Base-by-base conservation (phyloP, 1,140 invertebrate genomes). In the Wiebesia pumilae region DNA sequence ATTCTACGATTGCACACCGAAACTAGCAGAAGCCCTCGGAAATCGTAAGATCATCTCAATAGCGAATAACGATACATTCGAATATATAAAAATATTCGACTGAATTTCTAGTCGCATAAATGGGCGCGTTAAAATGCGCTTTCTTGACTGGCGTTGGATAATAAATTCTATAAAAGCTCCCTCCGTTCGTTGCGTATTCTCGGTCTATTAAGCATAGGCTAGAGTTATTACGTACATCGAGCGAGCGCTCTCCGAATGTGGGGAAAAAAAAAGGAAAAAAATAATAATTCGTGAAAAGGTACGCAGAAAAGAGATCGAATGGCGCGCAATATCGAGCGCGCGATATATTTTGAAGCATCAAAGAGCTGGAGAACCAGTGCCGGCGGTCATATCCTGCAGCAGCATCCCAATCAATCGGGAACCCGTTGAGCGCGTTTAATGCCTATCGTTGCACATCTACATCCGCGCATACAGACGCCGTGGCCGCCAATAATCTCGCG, bases 401-500 rank as follows among this genome's bases (percentile, higher is more conserved):
- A 71, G 30, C 21, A 77, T 51, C 6, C 35, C 79, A 67, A 62
- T 81, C 54, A 81, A 67, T 81, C 79, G 58, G 58, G 79, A 16
- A 16, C 81, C 71, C 38, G 47, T 67, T 43, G 9, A 40, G 30
- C 67, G 43, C n/a, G 67, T 47, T 58, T 71, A 51, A 82, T 71
- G 3, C 58, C 73, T 30, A 35, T 62, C 82, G 38, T 21, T 58
- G 58, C 47, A 27, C 43, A 58, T 62, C 24, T 62, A 27, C 27
- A 43, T 81, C 58, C 58, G 54, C 35, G 54, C 35, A 38, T 3
- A 35, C 30, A 3, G 38, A 40, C 35, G 16, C 35, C 24, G 51
- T 33, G 40, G 58, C 0, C 38, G 58, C 16, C 81, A 33, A 75
- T 82, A 73, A 82, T 69, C 69, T 75, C 81, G 69, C 69, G 67